Conservation (phyloP, 2,888 invertebrate species). For the Yponomeuta sedellus region DNA sequence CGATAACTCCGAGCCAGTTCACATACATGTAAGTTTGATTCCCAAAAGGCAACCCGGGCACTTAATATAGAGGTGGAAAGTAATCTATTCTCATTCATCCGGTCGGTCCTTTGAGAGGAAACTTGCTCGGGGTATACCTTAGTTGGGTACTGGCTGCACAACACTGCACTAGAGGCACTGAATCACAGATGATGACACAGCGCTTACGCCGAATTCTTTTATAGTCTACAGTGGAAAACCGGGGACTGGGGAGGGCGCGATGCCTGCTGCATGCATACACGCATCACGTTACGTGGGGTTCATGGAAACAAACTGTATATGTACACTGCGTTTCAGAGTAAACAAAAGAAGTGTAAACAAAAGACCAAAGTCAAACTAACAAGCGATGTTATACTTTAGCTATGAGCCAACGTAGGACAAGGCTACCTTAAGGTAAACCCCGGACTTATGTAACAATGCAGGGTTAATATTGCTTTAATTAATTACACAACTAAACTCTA, state of each 20-base stretch:
- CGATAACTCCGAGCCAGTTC: not conserved
- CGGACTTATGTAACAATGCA: not conserved
- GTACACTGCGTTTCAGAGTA: too few relatives aligned
- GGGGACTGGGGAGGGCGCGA: slow-evolving; percentile 46
- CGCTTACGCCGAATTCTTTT: slow-evolving; percentile 56
- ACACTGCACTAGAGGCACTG: slow-evolving; percentile 67
- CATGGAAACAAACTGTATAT: not conserved
- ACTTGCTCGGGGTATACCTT: slow-evolving; percentile 36
- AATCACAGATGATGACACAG: slow-evolving; percentile 58
- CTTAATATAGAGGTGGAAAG: not conserved
- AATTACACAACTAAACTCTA: too few relatives aligned
- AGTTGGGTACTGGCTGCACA: slow-evolving; percentile 44
- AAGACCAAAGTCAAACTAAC: not conserved
- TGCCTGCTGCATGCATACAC: slow-evolving; percentile 4
- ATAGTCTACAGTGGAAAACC: slow-evolving; percentile 46
- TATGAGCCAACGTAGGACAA: not conserved
- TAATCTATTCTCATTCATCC: slow-evolving; percentile 4
- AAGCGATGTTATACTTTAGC: not conserved
- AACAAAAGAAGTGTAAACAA: not conserved
- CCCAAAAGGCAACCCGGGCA: not conserved
- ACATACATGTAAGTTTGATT: not conserved
- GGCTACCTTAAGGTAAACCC: not conserved
- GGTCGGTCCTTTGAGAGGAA: not conserved
- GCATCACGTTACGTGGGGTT: slow-evolving; percentile 5
- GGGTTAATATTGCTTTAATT: too few relatives aligned